Evolutionary conservation across 1,140 invertebrate genomes (phyloP).

Genomic region (Steinernema feltiae): DNA sequence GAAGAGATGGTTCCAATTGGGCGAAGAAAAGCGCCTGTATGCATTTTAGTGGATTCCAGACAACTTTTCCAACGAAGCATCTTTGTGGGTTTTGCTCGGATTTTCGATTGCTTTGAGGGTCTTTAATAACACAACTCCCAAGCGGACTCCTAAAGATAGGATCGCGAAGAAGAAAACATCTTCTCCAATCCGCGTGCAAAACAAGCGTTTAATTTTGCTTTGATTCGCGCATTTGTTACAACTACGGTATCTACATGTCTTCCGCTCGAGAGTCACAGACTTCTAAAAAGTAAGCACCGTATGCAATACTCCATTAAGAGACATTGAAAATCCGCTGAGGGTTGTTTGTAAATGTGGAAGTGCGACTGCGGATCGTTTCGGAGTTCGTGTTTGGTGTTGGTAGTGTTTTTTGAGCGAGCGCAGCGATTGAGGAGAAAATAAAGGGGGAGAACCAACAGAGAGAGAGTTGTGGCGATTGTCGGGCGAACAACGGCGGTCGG

Average conservation of each 20-base stretch:
- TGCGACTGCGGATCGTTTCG: neutral
- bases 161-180: too few relatives aligned
- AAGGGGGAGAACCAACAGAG: neutral
- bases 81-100: neutral
- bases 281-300: neutral
- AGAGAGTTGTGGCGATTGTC: neutral
- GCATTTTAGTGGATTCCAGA: neutral
- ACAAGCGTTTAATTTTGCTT: neutral
- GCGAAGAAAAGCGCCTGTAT: too few relatives aligned
- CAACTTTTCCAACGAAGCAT: too few relatives aligned
- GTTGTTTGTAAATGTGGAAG: neutral
- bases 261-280: neutral
- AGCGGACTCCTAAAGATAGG: too few relatives aligned
- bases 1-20: neutral
- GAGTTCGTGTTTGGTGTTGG: neutral
- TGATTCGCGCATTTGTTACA: neutral
- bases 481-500: neutral
- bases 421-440: neutral
- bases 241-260: neutral
- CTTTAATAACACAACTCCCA: neutral
- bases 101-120: neutral
- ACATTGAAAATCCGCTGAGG: neutral
- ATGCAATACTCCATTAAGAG: neutral
- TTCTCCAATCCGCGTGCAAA: too few relatives aligned
- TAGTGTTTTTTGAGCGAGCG: conserved; percentile 3